phyloP scores from a whole-genome alignment of 2,888 invertebrate species.

The Rhagophthalmus giganteus region DNA sequence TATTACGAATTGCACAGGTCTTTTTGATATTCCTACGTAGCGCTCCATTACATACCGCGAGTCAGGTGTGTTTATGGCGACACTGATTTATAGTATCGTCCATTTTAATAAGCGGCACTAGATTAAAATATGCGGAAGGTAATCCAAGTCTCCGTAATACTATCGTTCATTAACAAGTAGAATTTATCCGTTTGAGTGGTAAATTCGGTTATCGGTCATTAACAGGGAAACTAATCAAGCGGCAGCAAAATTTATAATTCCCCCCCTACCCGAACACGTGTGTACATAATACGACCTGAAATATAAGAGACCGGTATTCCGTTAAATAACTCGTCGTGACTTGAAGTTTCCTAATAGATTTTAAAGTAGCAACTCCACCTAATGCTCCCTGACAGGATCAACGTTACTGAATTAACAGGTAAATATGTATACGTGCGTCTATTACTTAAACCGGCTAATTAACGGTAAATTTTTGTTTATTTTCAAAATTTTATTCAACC shows the following conservation, averaged over 20 bases:
- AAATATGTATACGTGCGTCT: conserved; percentile 11
- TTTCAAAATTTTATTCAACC: not conserved
- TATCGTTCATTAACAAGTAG: conserved; percentile 2
- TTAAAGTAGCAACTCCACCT: conserved; percentile 25
- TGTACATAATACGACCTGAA: conserved; percentile 12
- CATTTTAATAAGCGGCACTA: conserved; percentile 8
- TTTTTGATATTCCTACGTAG: conserved; percentile 29
- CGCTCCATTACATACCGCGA: conserved; percentile 21
- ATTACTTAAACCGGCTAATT: conserved; percentile 1
- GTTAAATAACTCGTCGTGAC: conserved; percentile 29
- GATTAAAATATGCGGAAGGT: conserved; percentile 19
- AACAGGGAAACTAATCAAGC: conserved; percentile 16
- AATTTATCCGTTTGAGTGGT: too few relatives aligned
- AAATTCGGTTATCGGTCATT: too few relatives aligned
- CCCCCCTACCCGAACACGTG: too few relatives aligned
- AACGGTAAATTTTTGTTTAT: not conserved
- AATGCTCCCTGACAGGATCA: conserved; percentile 25
- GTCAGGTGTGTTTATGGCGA: conserved; percentile 19
- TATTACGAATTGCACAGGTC: conserved; percentile 9
- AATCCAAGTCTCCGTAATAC: conserved; percentile 10
- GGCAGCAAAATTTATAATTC: conserved; percentile 22
- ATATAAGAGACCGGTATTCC: conserved; percentile 26
- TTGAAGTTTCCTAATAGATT: conserved; percentile 28
- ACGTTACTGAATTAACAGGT: conserved; percentile 15
- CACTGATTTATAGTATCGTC: conserved; percentile 22